These are phyloP conservation scores for Taeniopygia guttata DNA, from an alignment of 2,797 vertebrate species.

Conservation along the genomic window DNA sequence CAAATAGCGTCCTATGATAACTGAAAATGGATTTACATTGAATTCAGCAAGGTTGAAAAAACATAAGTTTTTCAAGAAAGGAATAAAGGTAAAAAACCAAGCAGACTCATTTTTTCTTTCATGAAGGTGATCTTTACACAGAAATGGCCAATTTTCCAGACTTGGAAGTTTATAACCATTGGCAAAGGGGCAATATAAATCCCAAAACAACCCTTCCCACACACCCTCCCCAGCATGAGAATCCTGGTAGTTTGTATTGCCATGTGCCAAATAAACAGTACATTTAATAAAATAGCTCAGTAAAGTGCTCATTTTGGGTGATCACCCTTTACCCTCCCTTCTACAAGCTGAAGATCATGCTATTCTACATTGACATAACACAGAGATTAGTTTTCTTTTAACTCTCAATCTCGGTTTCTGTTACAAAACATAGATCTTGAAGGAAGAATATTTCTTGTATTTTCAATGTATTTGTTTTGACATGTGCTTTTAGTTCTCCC, in stretches of 20 bases:
- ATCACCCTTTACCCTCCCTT: neutral
- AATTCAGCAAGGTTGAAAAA: neutral
- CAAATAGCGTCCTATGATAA: neutral
- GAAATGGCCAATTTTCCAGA: neutral
- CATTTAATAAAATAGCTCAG: neutral
- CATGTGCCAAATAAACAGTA: neutral
- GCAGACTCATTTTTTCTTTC: neutral
- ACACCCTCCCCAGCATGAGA: neutral
- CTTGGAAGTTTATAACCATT: too few relatives aligned
- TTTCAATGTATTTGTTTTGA: neutral
- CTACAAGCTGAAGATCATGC: neutral
- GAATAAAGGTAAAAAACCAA: fast-evolving
- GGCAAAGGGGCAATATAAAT: too few relatives aligned
- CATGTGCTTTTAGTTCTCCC: neutral
- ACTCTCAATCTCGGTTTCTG: neutral
- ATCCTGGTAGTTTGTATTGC: neutral
- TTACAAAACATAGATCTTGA: neutral
- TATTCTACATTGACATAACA: neutral
- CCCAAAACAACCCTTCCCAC: neutral
- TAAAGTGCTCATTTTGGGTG: neutral
- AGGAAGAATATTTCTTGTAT: neutral
- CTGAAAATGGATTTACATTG: neutral
- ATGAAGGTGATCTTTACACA: neutral
- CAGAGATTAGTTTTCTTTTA: neutral
- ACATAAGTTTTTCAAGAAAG: neutral